Base-by-base conservation (phyloP, 2,888 invertebrate genomes). In the Drosophila yooni region DNA sequence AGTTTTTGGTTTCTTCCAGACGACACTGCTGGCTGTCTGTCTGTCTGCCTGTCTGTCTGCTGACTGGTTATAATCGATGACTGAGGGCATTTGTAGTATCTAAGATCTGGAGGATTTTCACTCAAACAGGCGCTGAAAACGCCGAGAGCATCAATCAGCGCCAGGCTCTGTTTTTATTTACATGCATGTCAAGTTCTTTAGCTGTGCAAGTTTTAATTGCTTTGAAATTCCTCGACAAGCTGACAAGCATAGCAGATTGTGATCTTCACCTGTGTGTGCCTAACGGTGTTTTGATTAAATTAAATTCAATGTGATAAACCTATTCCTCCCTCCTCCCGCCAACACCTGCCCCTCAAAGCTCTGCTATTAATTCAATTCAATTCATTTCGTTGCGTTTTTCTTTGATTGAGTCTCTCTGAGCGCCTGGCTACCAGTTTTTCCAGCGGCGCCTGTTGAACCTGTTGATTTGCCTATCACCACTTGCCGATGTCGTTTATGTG, bases 381-480 rank as follows among this genome's bases (percentile, higher is more conserved):
- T 75, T 65, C 64, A 70, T 50, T 73, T 67, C 63, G 46, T 34
- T 76, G 50, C 65, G 74, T 70, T 71, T 81, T 81, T 75, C 56
- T 88, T 89, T 79, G 84, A 81, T 84, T 88, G 68, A 74, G 70
- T 76, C 79, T 71, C 70, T 36, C 36, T 73, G 73, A 70, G 66
- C 76, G 64, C 70, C 62, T 70, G 74, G 81, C 78, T 82, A 80
- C 89, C 82, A 80, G 85, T 89, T 85, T 85, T 76, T 83, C 87
- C 83, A 73, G 83, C 75, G 83, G 82, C 81, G 81, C 79, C 85
- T 77, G 84, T 80, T 77, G 64, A 82, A 85, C 89, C 85, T 85
- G 85, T 85, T 89, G 85, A 85, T 85, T 85, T 85, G 85, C 85
- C 75, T 89, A 85, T 88, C 89, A 82, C 70, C 78, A 77, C 70